Evolutionary conservation across 2,888 invertebrate species (phyloP).

Genomic region (Dusona sp.): DNA sequence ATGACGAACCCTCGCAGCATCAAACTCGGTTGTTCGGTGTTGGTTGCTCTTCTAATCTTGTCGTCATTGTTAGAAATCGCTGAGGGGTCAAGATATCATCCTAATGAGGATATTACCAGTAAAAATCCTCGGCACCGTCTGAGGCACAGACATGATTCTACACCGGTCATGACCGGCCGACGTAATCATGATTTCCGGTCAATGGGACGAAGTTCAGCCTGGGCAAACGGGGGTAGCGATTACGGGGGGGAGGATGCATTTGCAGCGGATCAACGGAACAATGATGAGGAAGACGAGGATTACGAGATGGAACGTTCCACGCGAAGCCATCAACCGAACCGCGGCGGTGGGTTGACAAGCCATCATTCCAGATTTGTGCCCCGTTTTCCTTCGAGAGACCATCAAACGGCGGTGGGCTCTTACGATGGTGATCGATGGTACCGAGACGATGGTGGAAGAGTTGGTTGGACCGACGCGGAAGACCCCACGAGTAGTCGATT

Average conservation of each 20-base stretch:
- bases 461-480: conserved; percentile 19
- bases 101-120: conserved; percentile 69
- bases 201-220: conserved; percentile 57
- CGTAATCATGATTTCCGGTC: conserved; percentile 54
- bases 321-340: conserved; percentile 35
- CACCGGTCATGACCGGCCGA: conserved; percentile 52
- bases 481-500: conserved; percentile 64
- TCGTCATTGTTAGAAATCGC: conserved; percentile 67
- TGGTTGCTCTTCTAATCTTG: conserved; percentile 72
- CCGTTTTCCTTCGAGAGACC: conserved; percentile 52
- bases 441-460: conserved; percentile 43
- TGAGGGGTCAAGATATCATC: conserved; percentile 74
- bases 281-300: conserved; percentile 55
- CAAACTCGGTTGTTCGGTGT: conserved; percentile 71
- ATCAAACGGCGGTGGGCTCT: conserved; percentile 33
- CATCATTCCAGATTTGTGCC: conserved; percentile 61
- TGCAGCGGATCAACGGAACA: background rate
- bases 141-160: conserved; percentile 80
- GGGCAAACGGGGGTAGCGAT: conserved; percentile 73
- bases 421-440: conserved; percentile 45
- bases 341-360: conserved; percentile 29
- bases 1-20: conserved; percentile 75
- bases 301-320: conserved; percentile 61
- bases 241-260: conserved; percentile 69
- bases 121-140: conserved; percentile 76